Conservation (phyloP, 2,888 invertebrate genomes). For the Epirrhoe tristata region DNA sequence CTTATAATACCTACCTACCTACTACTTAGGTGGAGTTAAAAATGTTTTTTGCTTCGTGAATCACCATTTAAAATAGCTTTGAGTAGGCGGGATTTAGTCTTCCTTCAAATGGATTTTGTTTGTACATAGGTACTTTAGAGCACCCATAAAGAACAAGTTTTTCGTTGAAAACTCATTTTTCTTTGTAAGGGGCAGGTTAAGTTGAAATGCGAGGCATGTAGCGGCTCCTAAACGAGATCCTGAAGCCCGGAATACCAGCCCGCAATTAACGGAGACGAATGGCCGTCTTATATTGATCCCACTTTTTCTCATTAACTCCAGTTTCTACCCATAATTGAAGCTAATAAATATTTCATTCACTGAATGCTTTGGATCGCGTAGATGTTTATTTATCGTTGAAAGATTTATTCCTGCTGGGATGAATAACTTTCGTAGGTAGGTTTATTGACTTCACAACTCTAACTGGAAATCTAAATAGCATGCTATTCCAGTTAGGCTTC, state of each 20-base stretch:
- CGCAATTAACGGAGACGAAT: constrained; percentile 70
- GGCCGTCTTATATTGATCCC: constrained; percentile 59
- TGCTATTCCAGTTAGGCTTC: too few relatives aligned
- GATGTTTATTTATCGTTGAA: neutral
- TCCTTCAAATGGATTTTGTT: too few relatives aligned
- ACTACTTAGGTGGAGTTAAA: too few relatives aligned
- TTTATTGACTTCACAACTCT: too few relatives aligned
- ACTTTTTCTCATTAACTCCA: constrained; percentile 60
- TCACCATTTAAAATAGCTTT: too few relatives aligned
- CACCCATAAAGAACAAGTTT: neutral
- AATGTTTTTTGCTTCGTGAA: too few relatives aligned
- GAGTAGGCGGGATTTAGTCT: too few relatives aligned
- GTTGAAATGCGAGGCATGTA: constrained; percentile 32
- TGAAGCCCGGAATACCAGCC: constrained; percentile 48
- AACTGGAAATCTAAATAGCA: too few relatives aligned
- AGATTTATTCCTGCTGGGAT: neutral
- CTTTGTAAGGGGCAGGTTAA: constrained; percentile 2
- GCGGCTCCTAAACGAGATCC: constrained; percentile 50
- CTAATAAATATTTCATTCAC: constrained; percentile 26
- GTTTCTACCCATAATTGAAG: constrained; percentile 38
- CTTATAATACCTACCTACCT: too few relatives aligned
- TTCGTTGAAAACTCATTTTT: neutral
- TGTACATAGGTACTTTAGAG: too few relatives aligned
- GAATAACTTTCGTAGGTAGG: too few relatives aligned
- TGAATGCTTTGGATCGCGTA: constrained; percentile 10